A percentile compares a stretch with the other conserved stretches of the same genome.
These are phyloP conservation scores for Pyrrhia umbra DNA, from an alignment of 2,888 invertebrate species.

Conservation along the genomic window DNA sequence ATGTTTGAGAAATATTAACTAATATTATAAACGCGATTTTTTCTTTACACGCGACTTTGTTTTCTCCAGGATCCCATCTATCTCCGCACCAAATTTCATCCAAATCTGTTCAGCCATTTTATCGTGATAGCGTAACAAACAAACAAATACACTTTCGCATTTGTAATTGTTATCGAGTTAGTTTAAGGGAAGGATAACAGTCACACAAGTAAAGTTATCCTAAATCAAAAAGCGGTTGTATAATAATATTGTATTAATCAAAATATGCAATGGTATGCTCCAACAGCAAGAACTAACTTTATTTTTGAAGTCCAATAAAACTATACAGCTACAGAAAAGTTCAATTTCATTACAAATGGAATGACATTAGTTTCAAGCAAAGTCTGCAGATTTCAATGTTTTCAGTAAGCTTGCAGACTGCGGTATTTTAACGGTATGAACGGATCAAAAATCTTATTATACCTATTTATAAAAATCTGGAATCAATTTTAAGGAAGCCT, in stretches of 20 bases:
- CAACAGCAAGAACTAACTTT: not conserved
- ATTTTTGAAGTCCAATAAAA: slow-evolving; percentile 1
- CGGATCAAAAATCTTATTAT: not conserved
- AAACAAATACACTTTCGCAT: too few relatives aligned
- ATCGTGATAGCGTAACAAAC: too few relatives aligned
- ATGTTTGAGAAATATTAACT: not conserved
- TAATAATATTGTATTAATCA: too few relatives aligned
- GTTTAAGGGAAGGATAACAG: too few relatives aligned
- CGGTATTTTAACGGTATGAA: not conserved
- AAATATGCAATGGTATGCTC: not conserved
- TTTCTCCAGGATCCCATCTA: too few relatives aligned
- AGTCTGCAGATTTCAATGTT: not conserved
- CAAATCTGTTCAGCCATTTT: too few relatives aligned
- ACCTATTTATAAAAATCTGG: not conserved
- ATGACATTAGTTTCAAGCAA: slow-evolving; percentile 1
- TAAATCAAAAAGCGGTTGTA: too few relatives aligned
- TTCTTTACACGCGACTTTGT: too few relatives aligned
- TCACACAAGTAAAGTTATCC: too few relatives aligned
- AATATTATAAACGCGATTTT: too few relatives aligned
- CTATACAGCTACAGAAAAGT: slow-evolving; percentile 2
- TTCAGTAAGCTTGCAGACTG: not conserved
- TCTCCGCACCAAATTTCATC: too few relatives aligned
- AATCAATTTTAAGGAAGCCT: not conserved
- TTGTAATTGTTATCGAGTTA: too few relatives aligned
- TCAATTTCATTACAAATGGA: slow-evolving; percentile 3